phyloP scores from a whole-genome alignment of 2,113 vertebrate genomes.

The Rhinoderma darwinii region DNA sequence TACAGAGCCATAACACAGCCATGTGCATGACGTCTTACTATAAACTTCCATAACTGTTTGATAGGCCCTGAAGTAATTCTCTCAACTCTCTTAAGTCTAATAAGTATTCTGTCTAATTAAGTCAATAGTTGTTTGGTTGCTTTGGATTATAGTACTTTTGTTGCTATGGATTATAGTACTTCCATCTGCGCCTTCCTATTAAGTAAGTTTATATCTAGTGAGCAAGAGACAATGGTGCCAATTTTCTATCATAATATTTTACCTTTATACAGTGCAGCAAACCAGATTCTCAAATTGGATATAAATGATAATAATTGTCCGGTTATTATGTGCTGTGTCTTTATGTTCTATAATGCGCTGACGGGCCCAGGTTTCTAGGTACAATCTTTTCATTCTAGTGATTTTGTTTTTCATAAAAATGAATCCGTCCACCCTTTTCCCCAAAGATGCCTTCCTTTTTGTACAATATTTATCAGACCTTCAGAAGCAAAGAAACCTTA shows the following conservation, averaged over 20 bases:
- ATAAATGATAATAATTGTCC: neutral
- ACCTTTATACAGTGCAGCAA: neutral
- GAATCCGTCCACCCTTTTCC: neutral
- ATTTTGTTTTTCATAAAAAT: neutral
- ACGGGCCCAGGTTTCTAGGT: neutral
- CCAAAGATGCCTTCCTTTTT: neutral
- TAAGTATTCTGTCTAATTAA: no score
- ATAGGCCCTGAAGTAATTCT: no score
- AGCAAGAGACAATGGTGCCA: neutral
- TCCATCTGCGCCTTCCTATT: neutral
- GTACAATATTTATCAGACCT: neutral
- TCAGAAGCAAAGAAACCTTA: neutral
- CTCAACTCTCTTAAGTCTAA: no score
- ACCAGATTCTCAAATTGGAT: neutral
- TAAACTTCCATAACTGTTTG: no score
- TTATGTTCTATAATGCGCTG: neutral
- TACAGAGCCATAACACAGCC: no score
- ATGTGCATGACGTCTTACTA: no score
- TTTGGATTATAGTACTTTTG: neutral
- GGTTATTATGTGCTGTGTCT: neutral
- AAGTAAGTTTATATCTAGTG: neutral
- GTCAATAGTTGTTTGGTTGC: neutral
- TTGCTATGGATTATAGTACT: neutral
- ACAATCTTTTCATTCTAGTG: neutral
- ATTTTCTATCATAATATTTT: neutral